phyloP scores from a whole-genome alignment of 2,888 invertebrate genomes.

The Sarcophaga variegata region DNA sequence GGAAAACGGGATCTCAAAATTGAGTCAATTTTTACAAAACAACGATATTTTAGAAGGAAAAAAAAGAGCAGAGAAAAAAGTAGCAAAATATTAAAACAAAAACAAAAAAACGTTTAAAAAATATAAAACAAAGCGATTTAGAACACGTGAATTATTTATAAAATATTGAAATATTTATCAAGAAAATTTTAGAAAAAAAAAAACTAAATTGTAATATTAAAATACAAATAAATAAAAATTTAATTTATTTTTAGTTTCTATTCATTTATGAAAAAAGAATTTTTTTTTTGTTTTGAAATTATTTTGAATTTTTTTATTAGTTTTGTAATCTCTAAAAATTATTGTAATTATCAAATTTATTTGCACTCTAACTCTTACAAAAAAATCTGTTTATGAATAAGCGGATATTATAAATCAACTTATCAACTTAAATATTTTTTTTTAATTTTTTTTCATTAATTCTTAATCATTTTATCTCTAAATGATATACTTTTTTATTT shows the following conservation, averaged over 20 bases:
- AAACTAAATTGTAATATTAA: constrained; percentile 12
- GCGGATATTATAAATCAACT: no score
- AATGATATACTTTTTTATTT: no score
- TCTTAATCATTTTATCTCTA: no score
- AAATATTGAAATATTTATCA: constrained; percentile 18
- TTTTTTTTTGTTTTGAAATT: background rate
- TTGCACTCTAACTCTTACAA: no score
- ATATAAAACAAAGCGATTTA: constrained; percentile 18
- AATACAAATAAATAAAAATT: background rate
- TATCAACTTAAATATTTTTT: no score
- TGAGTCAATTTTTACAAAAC: constrained; percentile 67
- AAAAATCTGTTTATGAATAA: no score
- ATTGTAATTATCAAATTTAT: no score
- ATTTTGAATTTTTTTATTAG: background rate
- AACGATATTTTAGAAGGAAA: constrained; percentile 62
- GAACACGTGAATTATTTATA: constrained; percentile 42
- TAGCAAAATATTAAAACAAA: constrained; percentile 13
- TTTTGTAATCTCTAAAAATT: background rate
- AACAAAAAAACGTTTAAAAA: constrained; percentile 20
- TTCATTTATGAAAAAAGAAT: no score
- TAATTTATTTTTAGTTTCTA: no score
- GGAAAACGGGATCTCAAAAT: constrained; percentile 72
- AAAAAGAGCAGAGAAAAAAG: constrained; percentile 27
- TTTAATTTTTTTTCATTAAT: no score
- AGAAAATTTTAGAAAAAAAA: background rate